These are phyloP conservation scores for Podarcis muralis DNA, from an alignment of 2,113 vertebrate genomes.

Conservation along the genomic window DNA sequence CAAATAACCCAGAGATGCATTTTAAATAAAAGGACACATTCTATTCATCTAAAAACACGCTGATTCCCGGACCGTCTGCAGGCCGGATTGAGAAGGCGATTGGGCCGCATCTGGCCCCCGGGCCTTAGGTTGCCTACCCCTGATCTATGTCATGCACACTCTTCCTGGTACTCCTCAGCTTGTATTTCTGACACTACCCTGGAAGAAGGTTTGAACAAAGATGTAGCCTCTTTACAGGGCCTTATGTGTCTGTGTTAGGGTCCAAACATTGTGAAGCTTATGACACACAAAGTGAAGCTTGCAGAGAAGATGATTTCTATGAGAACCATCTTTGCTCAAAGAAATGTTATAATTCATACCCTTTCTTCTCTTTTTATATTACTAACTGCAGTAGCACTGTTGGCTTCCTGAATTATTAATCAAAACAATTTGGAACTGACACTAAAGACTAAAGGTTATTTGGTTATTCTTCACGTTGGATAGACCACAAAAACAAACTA, in stretches of 20 bases:
- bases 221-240: neutral
- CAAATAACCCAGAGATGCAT: too few relatives aligned
- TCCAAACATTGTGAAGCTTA: too few relatives aligned
- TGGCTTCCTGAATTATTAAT: slow-evolving; percentile 30
- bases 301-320: neutral
- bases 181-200: neutral
- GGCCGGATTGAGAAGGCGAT: too few relatives aligned
- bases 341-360: neutral
- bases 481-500: neutral
- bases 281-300: neutral
- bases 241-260: neutral
- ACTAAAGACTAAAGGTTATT: neutral
- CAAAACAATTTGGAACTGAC: slow-evolving; percentile 1
- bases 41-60: too few relatives aligned
- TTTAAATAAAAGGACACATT: too few relatives aligned
- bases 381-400: neutral
- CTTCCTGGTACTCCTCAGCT: neutral
- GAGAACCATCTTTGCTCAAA: neutral
- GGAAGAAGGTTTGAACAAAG: neutral
- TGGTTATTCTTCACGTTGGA: neutral
- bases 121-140: neutral
- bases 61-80: too few relatives aligned
- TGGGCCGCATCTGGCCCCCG: too few relatives aligned
- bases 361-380: neutral
- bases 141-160: neutral